phyloP scores from a whole-genome alignment of 2,113 vertebrate genomes.

The Oostethus manadensis region DNA sequence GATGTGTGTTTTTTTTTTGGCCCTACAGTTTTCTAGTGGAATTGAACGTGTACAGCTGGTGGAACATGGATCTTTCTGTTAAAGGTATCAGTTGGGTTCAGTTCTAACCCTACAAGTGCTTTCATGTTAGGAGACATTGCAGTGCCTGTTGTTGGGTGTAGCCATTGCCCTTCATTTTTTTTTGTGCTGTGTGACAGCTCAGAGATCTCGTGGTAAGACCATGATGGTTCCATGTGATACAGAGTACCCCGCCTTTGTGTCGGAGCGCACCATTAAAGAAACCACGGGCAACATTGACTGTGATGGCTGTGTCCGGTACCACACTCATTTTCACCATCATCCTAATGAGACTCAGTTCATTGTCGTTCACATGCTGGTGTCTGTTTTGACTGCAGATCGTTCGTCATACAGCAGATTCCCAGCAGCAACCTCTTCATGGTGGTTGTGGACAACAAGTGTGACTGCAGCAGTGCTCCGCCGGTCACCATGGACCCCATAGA shows the following conservation, averaged over 20 bases:
- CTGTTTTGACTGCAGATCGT: constrained; percentile 77
- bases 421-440: constrained; percentile 99
- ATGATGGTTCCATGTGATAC: constrained; percentile 94
- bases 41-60: constrained; percentile 97
- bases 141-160: no score
- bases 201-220: constrained; percentile 81
- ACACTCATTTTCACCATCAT: constrained; percentile 1
- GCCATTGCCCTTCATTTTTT: not conserved
- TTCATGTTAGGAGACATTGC: no score
- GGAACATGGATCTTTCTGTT: constrained; percentile 84
- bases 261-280: constrained; percentile 97
- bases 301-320: constrained; percentile 88
- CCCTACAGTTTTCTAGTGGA: constrained; percentile 91
- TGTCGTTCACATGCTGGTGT: not conserved
- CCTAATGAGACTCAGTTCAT: not conserved
- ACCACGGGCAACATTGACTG: constrained; percentile 91
- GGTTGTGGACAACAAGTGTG: constrained; percentile 93
- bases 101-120: not conserved
- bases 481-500: constrained; percentile 96
- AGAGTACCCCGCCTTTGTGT: constrained; percentile 95
- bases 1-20: constrained; percentile 21
- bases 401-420: constrained; percentile 98
- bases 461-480: constrained; percentile 80
- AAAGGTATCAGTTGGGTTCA: constrained; percentile 73
- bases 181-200: constrained; percentile 70